A percentile compares a stretch with the other conserved stretches of the same genome.
These are phyloP conservation scores for Chelon labrosus DNA, from an alignment of 2,797 vertebrate genomes.

Conservation along the genomic window DNA sequence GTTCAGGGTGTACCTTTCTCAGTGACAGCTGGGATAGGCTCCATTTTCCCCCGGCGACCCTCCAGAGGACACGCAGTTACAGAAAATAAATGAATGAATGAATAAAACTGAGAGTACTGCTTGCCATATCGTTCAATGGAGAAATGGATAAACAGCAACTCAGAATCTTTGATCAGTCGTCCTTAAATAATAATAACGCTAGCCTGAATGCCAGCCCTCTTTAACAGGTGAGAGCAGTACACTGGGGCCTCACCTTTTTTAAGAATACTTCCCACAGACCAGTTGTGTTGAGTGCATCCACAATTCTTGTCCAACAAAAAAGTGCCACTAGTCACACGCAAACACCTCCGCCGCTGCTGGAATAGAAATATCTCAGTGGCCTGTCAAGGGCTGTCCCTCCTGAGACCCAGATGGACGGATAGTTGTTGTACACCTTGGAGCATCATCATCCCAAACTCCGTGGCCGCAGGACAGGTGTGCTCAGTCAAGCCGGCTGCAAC, in stretches of 20 bases:
- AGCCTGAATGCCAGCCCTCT: background rate
- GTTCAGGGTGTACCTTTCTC: no score
- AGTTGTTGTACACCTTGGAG: constrained; percentile 62
- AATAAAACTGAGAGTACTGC: background rate
- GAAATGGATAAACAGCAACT: background rate
- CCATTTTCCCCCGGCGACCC: no score
- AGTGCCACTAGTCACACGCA: constrained; percentile 42
- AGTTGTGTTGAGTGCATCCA: constrained; percentile 34
- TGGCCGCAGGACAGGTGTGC: constrained; percentile 70
- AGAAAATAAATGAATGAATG: no score
- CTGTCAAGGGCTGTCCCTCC: constrained; percentile 59
- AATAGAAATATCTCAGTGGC: constrained; percentile 65
- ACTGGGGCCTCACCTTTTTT: background rate
- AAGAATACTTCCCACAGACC: constrained; percentile 26
- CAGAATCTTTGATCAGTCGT: background rate
- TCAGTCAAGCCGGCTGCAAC: constrained; percentile 60
- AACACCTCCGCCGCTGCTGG: constrained; percentile 48
- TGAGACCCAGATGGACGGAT: constrained; percentile 64
- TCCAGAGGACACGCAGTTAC: no score
- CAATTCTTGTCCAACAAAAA: constrained; percentile 47
- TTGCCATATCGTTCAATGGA: background rate
- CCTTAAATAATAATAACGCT: background rate
- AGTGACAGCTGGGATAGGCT: no score
- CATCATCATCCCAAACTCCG: constrained; percentile 52
- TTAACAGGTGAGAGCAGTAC: constrained; percentile 2